A percentile compares a stretch with the other conserved stretches of the same genome.
These are phyloP conservation scores for Enteromius viviparus DNA, from an alignment of 2,797 vertebrate genomes.

Conservation along the genomic window DNA sequence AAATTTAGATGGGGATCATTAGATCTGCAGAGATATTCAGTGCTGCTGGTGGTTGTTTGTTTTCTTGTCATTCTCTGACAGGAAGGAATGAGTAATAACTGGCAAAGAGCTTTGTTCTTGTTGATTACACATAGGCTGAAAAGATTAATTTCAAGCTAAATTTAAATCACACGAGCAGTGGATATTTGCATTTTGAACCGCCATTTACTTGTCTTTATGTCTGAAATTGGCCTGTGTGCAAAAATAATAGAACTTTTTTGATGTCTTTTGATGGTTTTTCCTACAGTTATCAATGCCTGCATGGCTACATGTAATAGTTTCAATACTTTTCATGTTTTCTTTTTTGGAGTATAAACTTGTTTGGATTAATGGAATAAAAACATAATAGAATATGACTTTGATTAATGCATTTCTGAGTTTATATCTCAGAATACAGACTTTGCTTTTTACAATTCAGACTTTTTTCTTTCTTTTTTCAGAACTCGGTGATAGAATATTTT, in stretches of 20 bases:
- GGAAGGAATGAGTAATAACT: conserved; percentile 30
- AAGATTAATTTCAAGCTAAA: conserved; percentile 30
- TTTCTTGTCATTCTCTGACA: conserved; percentile 29
- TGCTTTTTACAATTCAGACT: too few species aligned
- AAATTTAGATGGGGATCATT: conserved; percentile 39
- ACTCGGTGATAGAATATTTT: neutral
- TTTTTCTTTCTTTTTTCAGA: neutral
- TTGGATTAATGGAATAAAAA: neutral
- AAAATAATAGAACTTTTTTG: neutral
- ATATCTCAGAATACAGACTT: neutral
- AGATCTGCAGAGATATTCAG: conserved; percentile 8
- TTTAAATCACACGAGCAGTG: neutral
- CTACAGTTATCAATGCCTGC: neutral
- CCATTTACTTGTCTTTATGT: neutral
- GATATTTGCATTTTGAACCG: neutral
- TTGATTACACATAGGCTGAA: conserved; percentile 13
- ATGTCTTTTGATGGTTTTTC: neutral
- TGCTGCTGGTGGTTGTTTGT: conserved; percentile 19
- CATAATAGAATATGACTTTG: neutral
- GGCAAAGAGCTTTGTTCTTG: conserved; percentile 31
- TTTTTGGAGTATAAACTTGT: neutral
- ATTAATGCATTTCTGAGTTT: neutral
- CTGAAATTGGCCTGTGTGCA: neutral
- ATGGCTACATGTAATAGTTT: neutral
- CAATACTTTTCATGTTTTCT: neutral